These are phyloP conservation scores for Cyprinodon diabolis DNA, from an alignment of 2,797 vertebrate species.

Conservation along the genomic window DNA sequence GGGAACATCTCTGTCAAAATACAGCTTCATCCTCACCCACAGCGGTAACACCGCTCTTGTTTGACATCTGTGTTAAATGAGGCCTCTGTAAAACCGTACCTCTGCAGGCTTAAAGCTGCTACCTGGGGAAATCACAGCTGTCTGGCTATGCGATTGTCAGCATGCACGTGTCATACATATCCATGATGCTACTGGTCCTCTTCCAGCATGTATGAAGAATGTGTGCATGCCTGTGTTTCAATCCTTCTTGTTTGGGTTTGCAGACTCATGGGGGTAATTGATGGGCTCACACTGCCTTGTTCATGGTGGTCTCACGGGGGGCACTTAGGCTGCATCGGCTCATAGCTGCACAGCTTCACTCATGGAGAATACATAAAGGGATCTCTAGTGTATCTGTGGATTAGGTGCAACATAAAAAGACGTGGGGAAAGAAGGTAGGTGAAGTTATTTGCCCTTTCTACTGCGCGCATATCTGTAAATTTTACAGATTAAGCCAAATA, in stretches of 20 bases:
- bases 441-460: conserved; percentile 37
- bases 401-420: conserved; percentile 48
- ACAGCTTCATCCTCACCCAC: conserved; percentile 20
- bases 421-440: conserved; percentile 47
- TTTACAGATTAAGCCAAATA: neutral
- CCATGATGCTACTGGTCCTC: conserved; percentile 66
- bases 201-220: conserved; percentile 18
- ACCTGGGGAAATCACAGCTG: conserved; percentile 81
- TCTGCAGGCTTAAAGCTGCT: conserved; percentile 58
- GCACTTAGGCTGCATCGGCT: conserved; percentile 65
- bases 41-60: conserved; percentile 17
- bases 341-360: conserved; percentile 53
- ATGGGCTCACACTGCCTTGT: conserved; percentile 58
- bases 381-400: conserved; percentile 61
- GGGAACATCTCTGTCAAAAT: conserved; percentile 66
- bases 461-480: conserved; percentile 17
- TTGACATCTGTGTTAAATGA: conserved; percentile 78
- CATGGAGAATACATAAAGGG: conserved; percentile 73
- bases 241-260: conserved; percentile 28
- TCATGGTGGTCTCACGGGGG: conserved; percentile 61
- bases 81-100: conserved; percentile 66
- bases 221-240: conserved; percentile 40
- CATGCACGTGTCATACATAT: conserved; percentile 70
- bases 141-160: conserved; percentile 52
- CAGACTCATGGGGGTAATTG: conserved; percentile 73